These are phyloP conservation scores for Acanthurus lineatus DNA, from an alignment of 2,797 vertebrate genomes.

Conservation along the genomic window DNA sequence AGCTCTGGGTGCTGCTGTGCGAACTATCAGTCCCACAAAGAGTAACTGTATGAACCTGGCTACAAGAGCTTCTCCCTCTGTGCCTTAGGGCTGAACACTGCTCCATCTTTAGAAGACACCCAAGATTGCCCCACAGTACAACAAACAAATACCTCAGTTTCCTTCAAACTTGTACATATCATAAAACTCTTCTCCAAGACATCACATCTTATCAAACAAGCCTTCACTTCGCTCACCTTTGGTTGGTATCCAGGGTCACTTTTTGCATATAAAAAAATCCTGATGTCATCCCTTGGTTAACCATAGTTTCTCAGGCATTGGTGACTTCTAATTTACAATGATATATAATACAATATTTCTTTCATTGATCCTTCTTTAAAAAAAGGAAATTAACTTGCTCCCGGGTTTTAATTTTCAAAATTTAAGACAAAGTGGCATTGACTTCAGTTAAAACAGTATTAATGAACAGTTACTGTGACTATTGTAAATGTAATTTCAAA, in stretches of 20 bases:
- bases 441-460: too few relatives aligned
- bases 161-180: slow-evolving; percentile 7
- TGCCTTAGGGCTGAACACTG: slow-evolving; percentile 34
- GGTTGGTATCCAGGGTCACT: not conserved
- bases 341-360: not conserved
- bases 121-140: not conserved
- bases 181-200: not conserved
- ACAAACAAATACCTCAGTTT: slow-evolving; percentile 8
- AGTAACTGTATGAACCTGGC: slow-evolving; percentile 29
- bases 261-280: not conserved
- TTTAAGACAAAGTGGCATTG: not conserved
- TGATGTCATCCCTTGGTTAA: not conserved
- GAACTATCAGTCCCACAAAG: slow-evolving; percentile 45
- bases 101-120: slow-evolving; percentile 40
- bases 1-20: slow-evolving; percentile 45
- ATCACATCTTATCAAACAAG: not conserved
- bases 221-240: not conserved
- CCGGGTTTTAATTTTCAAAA: not conserved
- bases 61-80: slow-evolving; percentile 21
- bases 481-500: too few relatives aligned
- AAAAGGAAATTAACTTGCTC: not conserved
- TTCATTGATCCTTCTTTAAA: not conserved
- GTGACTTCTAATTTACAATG: not conserved
- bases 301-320: not conserved
- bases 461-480: too few relatives aligned